These are phyloP conservation scores for Saguinus midas DNA, from an alignment of 2,113 vertebrate genomes.

Conservation along the genomic window DNA sequence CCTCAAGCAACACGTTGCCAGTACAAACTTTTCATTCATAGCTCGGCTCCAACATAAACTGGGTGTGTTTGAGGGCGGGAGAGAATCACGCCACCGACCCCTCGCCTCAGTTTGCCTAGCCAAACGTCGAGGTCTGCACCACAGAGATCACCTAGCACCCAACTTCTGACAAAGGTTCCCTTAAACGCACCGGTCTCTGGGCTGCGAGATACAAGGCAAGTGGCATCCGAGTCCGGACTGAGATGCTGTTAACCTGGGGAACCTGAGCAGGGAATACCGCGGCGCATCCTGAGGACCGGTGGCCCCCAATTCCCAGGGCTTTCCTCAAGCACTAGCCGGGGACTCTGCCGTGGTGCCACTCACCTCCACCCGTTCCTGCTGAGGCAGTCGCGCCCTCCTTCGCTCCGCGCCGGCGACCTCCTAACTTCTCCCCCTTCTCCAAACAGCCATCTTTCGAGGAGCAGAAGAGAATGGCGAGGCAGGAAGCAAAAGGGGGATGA, in stretches of 20 bases:
- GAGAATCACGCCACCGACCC: background rate
- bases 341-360: slow-evolving; percentile 55
- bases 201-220: background rate
- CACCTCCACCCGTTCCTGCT: slow-evolving; percentile 72
- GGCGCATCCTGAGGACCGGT: background rate
- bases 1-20: slow-evolving; percentile 73
- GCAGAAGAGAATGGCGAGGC: slow-evolving; percentile 46
- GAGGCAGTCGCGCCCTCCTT: slow-evolving; percentile 67
- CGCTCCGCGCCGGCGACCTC: slow-evolving; percentile 68
- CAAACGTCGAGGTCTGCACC: background rate
- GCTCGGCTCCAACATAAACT: background rate
- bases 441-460: slow-evolving; percentile 80
- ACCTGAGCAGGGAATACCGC: background rate
- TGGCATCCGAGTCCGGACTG: background rate
- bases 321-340: background rate
- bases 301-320: slow-evolving; percentile 13
- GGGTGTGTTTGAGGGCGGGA: background rate
- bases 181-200: background rate
- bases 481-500: slow-evolving; percentile 40
- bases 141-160: background rate
- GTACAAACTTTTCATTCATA: slow-evolving; percentile 74
- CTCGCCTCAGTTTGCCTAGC: background rate
- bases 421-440: slow-evolving; percentile 78
- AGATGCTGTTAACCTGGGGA: slow-evolving; percentile 30
- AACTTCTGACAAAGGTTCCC: slow-evolving; percentile 62